phyloP scores from a whole-genome alignment of 1,140 invertebrate genomes.

The Hylyphantes graminicola region DNA sequence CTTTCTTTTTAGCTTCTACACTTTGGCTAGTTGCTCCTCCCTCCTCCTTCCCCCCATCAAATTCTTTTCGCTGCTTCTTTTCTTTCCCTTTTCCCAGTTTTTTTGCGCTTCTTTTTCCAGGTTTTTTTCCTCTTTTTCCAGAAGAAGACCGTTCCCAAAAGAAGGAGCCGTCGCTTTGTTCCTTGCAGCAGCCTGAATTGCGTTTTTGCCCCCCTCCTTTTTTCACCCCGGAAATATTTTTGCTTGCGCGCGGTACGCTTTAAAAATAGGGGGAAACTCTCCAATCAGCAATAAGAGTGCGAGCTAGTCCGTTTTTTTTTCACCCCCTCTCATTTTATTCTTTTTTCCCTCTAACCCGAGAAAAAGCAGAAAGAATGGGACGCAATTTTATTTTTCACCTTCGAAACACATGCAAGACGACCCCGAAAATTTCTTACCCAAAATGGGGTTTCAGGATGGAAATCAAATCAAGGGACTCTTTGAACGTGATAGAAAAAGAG shows the following conservation, averaged over 20 bases:
- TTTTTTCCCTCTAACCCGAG: not conserved
- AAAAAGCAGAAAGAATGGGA: not conserved
- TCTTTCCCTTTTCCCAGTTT: conserved; percentile 9
- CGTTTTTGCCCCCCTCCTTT: conserved; percentile 19
- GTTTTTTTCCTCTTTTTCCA: not conserved
- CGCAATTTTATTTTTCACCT: conserved; percentile 36
- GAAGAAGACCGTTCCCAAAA: conserved; percentile 7
- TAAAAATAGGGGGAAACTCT: conserved; percentile 47
- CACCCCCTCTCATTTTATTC: not conserved
- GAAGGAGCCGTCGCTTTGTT: conserved; percentile 32
- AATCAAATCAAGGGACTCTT: conserved; percentile 40
- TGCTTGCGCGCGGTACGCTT: conserved; percentile 34
- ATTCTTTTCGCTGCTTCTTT: conserved; percentile 36
- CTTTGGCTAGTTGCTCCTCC: not conserved
- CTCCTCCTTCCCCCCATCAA: not conserved
- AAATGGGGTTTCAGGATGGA: not conserved
- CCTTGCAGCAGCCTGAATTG: conserved; percentile 39
- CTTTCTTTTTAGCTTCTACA: conserved; percentile 20
- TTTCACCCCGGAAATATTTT: conserved; percentile 28
- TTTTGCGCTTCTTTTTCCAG: conserved; percentile 24
- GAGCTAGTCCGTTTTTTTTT: not conserved
- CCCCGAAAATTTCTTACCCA: not conserved
- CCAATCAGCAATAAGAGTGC: conserved; percentile 52
- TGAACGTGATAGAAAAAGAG: conserved; percentile 1
- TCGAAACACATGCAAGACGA: conserved; percentile 4